Conservation (phyloP, 2,113 vertebrate species). For the Semicossyphus pulcher region DNA sequence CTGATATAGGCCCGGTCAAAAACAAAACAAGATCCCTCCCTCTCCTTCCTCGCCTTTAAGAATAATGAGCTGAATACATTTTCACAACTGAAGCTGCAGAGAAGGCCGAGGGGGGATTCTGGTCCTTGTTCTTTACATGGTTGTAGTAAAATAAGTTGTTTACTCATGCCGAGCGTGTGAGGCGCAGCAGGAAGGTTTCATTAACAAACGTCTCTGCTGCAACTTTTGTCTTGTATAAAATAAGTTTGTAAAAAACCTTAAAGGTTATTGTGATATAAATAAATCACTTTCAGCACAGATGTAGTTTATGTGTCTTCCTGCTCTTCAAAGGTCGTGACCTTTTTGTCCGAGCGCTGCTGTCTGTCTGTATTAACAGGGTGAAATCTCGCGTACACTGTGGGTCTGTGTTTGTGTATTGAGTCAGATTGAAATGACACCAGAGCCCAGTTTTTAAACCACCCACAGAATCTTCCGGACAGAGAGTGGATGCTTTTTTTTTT, state of each 20-base stretch:
- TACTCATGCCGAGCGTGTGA: too few species aligned
- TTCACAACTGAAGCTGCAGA: background rate
- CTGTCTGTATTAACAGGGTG: background rate
- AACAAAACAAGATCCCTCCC: background rate
- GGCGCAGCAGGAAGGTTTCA: too few species aligned
- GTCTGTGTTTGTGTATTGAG: background rate
- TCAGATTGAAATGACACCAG: background rate
- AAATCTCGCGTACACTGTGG: background rate
- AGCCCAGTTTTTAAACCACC: background rate
- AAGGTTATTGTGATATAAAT: constrained; percentile 16
- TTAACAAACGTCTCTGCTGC: too few species aligned
- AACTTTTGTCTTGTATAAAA: too few species aligned
- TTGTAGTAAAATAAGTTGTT: background rate
- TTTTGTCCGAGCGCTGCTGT: background rate
- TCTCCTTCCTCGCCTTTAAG: constrained; percentile 2
- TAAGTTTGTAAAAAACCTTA: background rate
- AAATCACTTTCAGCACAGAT: background rate
- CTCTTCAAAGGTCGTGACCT: constrained; percentile 21
- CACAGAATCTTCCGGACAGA: too few species aligned
- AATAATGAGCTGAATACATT: constrained; percentile 36
- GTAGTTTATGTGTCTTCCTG: background rate
- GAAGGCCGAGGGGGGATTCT: background rate
- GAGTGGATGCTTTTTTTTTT: too few species aligned
- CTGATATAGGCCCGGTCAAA: background rate
- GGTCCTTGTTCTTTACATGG: background rate